Evolutionary conservation across 2,113 vertebrate genomes (phyloP).

Genomic region (Suncus etruscus): DNA sequence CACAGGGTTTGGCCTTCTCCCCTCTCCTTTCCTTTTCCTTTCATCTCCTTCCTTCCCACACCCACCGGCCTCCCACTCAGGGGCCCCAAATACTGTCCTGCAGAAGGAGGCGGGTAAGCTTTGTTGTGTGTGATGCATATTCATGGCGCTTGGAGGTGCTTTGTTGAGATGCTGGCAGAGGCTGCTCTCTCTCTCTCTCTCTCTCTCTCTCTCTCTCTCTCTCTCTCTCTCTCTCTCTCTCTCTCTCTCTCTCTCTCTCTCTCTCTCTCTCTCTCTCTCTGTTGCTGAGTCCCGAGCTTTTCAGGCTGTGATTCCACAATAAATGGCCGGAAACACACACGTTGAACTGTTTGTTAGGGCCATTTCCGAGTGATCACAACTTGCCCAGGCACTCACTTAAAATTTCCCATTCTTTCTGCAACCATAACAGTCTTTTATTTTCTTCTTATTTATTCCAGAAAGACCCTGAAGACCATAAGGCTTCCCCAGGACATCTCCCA

Average conservation of each 20-base stretch:
- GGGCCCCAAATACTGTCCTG: not conserved
- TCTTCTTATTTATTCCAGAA: conserved; percentile 75
- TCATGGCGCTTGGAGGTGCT: conserved; percentile 63
- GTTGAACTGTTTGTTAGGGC: conserved; percentile 71
- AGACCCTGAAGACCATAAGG: conserved; percentile 24
- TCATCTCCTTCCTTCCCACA: not conserved
- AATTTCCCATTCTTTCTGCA: conserved; percentile 15
- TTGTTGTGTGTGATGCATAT: conserved; percentile 74
- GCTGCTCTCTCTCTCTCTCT: not conserved
- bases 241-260: too few species aligned
- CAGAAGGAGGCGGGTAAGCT: conserved; percentile 43
- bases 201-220: conserved; percentile 42
- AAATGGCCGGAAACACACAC: conserved; percentile 48
- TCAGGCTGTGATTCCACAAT: conserved; percentile 41
- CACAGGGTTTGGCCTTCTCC: not conserved
- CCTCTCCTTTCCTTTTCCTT: not conserved
- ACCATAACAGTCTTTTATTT: conserved; percentile 46
- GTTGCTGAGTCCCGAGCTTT: not conserved
- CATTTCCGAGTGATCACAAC: conserved; percentile 55
- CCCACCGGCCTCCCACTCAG: not conserved
- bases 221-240: too few species aligned
- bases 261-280: too few species aligned
- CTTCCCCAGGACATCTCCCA: not conserved
- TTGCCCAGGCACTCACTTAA: not conserved
- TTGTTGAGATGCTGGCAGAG: conserved; percentile 61